Evolutionary conservation across 2,797 vertebrate species (phyloP).

Genomic region (Galagoides demidoff): DNA sequence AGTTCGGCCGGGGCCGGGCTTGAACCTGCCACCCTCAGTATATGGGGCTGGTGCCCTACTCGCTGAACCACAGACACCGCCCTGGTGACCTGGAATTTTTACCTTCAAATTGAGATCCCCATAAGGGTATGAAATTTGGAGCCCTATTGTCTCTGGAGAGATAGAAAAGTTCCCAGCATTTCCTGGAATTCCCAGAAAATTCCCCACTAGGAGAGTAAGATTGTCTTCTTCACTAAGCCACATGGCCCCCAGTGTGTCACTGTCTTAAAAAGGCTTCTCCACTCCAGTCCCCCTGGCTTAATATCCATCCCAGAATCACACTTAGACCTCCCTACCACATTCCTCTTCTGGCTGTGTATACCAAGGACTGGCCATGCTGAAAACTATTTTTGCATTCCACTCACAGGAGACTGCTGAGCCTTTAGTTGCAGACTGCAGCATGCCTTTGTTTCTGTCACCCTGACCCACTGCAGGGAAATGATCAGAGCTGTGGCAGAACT

Average conservation of each 20-base stretch:
- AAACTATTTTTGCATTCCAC: conserved; percentile 74
- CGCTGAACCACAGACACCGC: too few relatives aligned
- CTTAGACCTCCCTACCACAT: not conserved
- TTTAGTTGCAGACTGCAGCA: conserved; percentile 66
- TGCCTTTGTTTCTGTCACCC: conserved; percentile 74
- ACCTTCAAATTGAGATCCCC: conserved; percentile 31
- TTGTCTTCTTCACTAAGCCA: not conserved
- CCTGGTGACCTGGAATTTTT: not conserved
- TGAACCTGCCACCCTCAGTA: too few relatives aligned
- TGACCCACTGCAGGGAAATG: conserved; percentile 48
- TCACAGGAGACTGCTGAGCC: conserved; percentile 74
- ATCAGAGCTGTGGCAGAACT: conserved; percentile 36
- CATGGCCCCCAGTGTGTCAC: not conserved
- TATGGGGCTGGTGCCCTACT: too few relatives aligned
- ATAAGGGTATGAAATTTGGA: not conserved
- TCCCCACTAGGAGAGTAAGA: not conserved
- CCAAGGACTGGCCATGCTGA: not conserved
- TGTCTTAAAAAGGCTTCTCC: not conserved
- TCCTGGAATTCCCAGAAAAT: not conserved
- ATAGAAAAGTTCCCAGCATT: not conserved
- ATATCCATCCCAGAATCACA: not conserved
- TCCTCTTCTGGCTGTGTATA: not conserved
- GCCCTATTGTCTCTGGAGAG: not conserved
- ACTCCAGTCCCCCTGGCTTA: too few relatives aligned
- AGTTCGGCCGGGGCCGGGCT: too few relatives aligned